These are phyloP conservation scores for Nemotelus nigrinus DNA, from an alignment of 2,888 invertebrate genomes.

Conservation along the genomic window DNA sequence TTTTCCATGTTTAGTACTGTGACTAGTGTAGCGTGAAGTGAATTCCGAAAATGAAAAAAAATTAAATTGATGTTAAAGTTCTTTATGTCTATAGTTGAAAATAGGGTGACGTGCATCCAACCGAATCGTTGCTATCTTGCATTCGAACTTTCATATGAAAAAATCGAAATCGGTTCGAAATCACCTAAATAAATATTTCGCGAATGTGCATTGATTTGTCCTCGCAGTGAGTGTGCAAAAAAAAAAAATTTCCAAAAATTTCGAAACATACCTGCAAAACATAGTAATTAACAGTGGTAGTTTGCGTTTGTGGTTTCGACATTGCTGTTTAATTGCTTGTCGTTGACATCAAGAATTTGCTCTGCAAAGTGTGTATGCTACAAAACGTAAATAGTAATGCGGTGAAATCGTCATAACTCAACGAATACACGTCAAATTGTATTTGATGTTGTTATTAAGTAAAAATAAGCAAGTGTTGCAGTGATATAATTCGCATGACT, in stretches of 20 bases:
- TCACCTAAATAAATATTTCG: constrained; percentile 1
- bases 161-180: background rate
- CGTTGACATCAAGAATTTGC: too few species aligned
- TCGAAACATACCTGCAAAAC: background rate
- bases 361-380: too few species aligned
- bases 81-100: constrained; percentile 4
- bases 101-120: constrained; percentile 44
- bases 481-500: too few species aligned
- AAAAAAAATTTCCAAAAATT: background rate
- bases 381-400: too few species aligned
- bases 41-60: background rate
- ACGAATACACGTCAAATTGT: too few species aligned
- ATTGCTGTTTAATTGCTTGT: too few species aligned
- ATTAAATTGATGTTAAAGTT: constrained; percentile 22
- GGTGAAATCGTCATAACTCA: too few species aligned
- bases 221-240: constrained; percentile 26
- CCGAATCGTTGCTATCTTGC: constrained; percentile 30
- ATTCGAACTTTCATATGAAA: constrained; percentile 37
- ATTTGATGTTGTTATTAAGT: too few species aligned
- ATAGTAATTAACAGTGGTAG: too few species aligned
- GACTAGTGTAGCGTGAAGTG: constrained; percentile 42
- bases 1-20: constrained; percentile 32
- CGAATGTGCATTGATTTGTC: constrained; percentile 41
- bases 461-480: too few species aligned
- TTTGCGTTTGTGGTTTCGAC: too few species aligned